Conservation (phyloP, 2,888 invertebrate species). For the Dryocosmus kuriphilus region DNA sequence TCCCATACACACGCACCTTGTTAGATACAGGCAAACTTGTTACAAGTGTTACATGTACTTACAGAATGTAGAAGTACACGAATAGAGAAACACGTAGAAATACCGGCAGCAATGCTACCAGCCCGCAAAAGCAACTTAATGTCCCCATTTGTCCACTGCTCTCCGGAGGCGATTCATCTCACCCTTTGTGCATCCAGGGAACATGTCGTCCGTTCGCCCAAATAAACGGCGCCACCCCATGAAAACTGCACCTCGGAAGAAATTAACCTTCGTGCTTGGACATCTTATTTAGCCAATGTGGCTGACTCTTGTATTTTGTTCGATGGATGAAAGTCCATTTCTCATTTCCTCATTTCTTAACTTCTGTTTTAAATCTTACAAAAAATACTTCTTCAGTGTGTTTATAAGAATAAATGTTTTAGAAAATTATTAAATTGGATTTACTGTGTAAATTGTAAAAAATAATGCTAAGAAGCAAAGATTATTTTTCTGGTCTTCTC, state of each 20-base stretch:
- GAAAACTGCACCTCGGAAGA: slow-evolving; percentile 62
- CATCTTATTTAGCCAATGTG: slow-evolving; percentile 36
- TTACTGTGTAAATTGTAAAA: too few relatives aligned
- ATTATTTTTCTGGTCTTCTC: too few relatives aligned
- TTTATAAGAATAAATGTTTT: too few relatives aligned
- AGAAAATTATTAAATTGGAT: too few relatives aligned
- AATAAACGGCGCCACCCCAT: slow-evolving; percentile 64
- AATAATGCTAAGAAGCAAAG: too few relatives aligned
- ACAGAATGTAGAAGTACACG: slow-evolving; percentile 42
- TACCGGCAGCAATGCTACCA: slow-evolving; percentile 61
- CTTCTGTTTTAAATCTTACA: too few relatives aligned
- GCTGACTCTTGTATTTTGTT: slow-evolving; percentile 4
- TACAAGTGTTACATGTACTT: slow-evolving; percentile 24
- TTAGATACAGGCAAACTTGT: slow-evolving; percentile 18
- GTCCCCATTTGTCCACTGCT: slow-evolving; percentile 74
- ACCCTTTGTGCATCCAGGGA: slow-evolving; percentile 55
- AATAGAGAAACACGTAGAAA: slow-evolving; percentile 43
- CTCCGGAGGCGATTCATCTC: slow-evolving; percentile 72
- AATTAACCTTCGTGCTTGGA: slow-evolving; percentile 46
- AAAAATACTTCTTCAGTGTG: too few relatives aligned
- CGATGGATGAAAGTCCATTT: neutral
- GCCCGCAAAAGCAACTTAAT: slow-evolving; percentile 74
- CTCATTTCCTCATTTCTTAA: neutral
- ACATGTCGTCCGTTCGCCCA: slow-evolving; percentile 58
- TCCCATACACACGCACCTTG: slow-evolving; percentile 42